Percentiles rank a stretch among this genome's conserved stretches.
phyloP scores from a whole-genome alignment of 2,888 invertebrate species.

The Cryptocephalus primarius region DNA sequence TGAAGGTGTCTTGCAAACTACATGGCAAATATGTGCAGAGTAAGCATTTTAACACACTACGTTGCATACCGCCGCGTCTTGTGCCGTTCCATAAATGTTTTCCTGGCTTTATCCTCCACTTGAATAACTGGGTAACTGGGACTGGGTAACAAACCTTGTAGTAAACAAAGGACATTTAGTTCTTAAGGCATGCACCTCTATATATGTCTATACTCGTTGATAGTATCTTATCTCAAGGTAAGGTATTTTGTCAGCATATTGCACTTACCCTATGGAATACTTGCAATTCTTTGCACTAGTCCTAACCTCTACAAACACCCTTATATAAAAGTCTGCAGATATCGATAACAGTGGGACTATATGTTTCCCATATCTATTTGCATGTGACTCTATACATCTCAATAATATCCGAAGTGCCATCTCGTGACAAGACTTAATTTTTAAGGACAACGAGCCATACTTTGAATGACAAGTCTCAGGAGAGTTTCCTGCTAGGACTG shows the following conservation, averaged over 20 bases:
- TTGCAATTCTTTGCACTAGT: conserved; percentile 79
- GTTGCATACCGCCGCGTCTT: too few relatives aligned
- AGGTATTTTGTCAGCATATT: background rate
- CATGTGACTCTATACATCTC: conserved; percentile 82
- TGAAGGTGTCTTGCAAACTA: too few relatives aligned
- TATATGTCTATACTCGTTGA: too few relatives aligned
- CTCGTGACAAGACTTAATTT: conserved; percentile 87
- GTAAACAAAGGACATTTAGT: too few relatives aligned
- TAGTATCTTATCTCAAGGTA: too few relatives aligned
- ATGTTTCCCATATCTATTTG: conserved; percentile 86
- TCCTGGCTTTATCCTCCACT: too few relatives aligned
- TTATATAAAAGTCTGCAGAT: conserved; percentile 92
- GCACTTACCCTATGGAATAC: conserved; percentile 59
- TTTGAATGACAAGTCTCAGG: conserved; percentile 88
- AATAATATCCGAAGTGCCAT: conserved; percentile 90
- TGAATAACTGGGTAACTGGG: too few relatives aligned
- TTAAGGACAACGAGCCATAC: conserved; percentile 84
- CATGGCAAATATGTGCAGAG: too few relatives aligned
- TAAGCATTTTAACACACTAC: too few relatives aligned
- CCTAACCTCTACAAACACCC: conserved; percentile 81
- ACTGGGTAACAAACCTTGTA: too few relatives aligned
- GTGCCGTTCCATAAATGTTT: too few relatives aligned
- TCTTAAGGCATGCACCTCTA: too few relatives aligned
- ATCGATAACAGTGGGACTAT: conserved; percentile 84
- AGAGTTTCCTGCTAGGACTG: conserved; percentile 86